Evolutionary conservation across 2,113 vertebrate species (phyloP), one percentile per base, ranked within the genome.

Genomic region (Dinomys branickii): DNA sequence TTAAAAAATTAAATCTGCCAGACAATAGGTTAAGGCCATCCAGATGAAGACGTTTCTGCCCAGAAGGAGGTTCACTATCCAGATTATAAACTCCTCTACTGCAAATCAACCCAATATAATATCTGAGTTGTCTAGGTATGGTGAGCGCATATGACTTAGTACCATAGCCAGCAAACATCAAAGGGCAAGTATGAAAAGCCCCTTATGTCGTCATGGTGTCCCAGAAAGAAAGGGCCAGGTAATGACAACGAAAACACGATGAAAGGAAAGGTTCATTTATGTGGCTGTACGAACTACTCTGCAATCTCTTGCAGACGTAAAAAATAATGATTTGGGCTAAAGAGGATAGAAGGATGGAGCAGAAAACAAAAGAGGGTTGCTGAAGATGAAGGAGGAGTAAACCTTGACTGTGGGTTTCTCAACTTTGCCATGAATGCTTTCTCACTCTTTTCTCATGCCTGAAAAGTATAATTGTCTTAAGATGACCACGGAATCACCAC

Each of bases 241-340:
- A 82, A 85, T 77, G 61, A 93, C 67, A 61, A 93, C 78, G 94
- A 95, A 94, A 94, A 35, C 88, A 84, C 78, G 41, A 78, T 28
- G 13, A 71, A 94, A 75, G 54, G 17, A 63, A 94, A 88, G 33
- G n/a, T 47, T 83, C 16, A 73, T 65, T 96, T 47, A 44, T 56
- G 77, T 83, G 71, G 85, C 47, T 71, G 14, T 33, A 73, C 58
- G 84, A 92, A 94, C 11, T 44, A 81, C 7, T 89, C 54, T 16
- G 28, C 77, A 47, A 88, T 82, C 41, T 91, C 69, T 75, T 47
- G 1, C 28, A 71, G 71, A 83, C 26, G 59, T 41, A 63, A 86
- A 96, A 87, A 58, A 44, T 26, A 94, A 86, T 26, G 77, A 28
- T 80, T 63, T 81, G 50, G 30, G 22, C 38, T 94, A 41, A 88